These are phyloP conservation scores for Acropternis orthonyx DNA, from an alignment of 2,797 vertebrate species.

Conservation along the genomic window DNA sequence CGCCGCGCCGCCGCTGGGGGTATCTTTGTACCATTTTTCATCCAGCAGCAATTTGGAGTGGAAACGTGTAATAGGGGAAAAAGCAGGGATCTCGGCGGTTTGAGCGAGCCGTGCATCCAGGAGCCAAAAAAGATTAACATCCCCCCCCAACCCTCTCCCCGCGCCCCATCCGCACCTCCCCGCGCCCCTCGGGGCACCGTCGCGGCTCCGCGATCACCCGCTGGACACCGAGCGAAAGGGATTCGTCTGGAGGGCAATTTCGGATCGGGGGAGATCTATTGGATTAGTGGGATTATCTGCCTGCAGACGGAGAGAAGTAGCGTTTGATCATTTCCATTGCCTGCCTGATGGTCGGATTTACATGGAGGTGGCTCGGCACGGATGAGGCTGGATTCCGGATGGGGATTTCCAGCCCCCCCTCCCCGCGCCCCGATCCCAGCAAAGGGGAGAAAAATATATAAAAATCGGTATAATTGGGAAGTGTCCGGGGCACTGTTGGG, in stretches of 20 bases:
- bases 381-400: constrained; percentile 72
- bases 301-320: constrained; percentile 77
- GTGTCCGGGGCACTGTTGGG: constrained; percentile 65
- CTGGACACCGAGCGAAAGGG: constrained; percentile 62
- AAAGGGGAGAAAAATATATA: constrained; percentile 42
- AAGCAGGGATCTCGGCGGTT: constrained; percentile 81
- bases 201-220: constrained; percentile 60
- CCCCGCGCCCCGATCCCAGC: constrained; percentile 6
- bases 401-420: constrained; percentile 33
- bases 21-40: constrained; percentile 91
- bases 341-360: constrained; percentile 80
- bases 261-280: constrained; percentile 77
- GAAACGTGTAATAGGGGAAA: constrained; percentile 78
- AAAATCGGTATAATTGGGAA: constrained; percentile 72
- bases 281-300: constrained; percentile 86
- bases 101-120: constrained; percentile 82
- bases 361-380: constrained; percentile 76
- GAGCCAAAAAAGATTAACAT: constrained; percentile 72
- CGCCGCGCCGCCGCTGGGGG: constrained; percentile 83
- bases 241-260: constrained; percentile 79
- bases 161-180: background rate
- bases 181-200: background rate
- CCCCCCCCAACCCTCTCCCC: background rate
- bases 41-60: constrained; percentile 75
- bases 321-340: constrained; percentile 77